Evolutionary conservation across 2,797 vertebrate species (phyloP).

Genomic region (Pristis pectinata): DNA sequence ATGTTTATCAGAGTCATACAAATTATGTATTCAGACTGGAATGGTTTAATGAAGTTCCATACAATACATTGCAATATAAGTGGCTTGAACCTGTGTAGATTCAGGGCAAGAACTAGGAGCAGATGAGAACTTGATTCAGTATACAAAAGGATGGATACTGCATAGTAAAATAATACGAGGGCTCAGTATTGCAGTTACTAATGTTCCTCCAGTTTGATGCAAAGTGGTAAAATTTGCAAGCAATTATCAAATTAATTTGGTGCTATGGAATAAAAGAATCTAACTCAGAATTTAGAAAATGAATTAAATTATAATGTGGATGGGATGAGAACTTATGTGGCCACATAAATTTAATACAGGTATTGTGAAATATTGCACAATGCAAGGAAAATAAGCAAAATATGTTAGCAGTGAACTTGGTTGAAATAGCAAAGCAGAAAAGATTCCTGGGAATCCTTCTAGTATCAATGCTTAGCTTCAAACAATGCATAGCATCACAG

Average conservation of each 20-base stretch:
- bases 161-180: background rate
- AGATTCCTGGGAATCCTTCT: background rate
- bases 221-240: background rate
- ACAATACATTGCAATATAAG: background rate
- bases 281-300: background rate
- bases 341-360: background rate
- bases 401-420: background rate
- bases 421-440: background rate
- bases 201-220: background rate
- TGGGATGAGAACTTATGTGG: background rate
- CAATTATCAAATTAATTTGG: background rate
- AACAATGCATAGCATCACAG: background rate
- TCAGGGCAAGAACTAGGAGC: background rate
- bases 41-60: background rate
- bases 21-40: background rate
- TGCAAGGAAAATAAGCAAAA: background rate
- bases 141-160: background rate
- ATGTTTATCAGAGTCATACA: background rate
- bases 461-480: background rate
- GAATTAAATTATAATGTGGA: background rate
- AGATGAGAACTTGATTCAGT: background rate
- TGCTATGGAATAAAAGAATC: background rate
- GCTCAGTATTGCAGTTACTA: background rate
- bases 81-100: background rate
- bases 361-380: background rate